Base-by-base conservation (phyloP, 1,140 invertebrate genomes). In the Elymnias hypermnestra region DNA sequence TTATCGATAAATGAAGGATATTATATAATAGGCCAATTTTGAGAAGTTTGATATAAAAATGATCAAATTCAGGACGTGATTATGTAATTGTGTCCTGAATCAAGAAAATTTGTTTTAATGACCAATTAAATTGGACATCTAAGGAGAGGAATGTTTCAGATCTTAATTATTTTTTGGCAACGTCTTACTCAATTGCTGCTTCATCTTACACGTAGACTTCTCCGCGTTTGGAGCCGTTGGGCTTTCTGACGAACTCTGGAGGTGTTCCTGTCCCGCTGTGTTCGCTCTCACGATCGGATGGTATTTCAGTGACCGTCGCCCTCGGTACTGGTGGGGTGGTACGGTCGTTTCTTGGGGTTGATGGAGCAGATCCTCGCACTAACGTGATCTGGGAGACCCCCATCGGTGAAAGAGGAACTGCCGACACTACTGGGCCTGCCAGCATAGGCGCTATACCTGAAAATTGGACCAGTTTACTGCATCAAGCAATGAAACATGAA, bases 401-500 rank as follows among this genome's bases (percentile, higher is more conserved):
- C 41, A 87, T 72, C 0, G 84, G 69, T 6, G 81, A 77, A 15
- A 87, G 67, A 0, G 83, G 75, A 51, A 65, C 88, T 0, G 89
- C 88, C 0, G 88, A 87, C 1, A 89, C 65, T 46, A 59, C 88
- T 0, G 89, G 89, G 1, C 88, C 64, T 0, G 89, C 87, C 39
- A 91, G 66, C 36, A 91, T 88, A 0, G 90, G 87, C 0, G 89
- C 87, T 5, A 93, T 57, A 2, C 90, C 90, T 8, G 88, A n/a
- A n/a, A n/a, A n/a, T n/a, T n/a, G n/a, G n/a, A n/a, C n/a, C n/a
- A n/a, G n/a, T n/a, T n/a, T n/a, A n/a, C n/a, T n/a, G n/a, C n/a
- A n/a, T n/a, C n/a, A n/a, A n/a, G n/a, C n/a, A n/a, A n/a, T n/a
- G n/a, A n/a, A n/a, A n/a, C n/a, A n/a, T n/a, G n/a, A n/a, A n/a